Evolutionary conservation across 2,888 invertebrate genomes (phyloP), one percentile per base, ranked within the genome.

Genomic region (Eucriotettix oculatus): DNA sequence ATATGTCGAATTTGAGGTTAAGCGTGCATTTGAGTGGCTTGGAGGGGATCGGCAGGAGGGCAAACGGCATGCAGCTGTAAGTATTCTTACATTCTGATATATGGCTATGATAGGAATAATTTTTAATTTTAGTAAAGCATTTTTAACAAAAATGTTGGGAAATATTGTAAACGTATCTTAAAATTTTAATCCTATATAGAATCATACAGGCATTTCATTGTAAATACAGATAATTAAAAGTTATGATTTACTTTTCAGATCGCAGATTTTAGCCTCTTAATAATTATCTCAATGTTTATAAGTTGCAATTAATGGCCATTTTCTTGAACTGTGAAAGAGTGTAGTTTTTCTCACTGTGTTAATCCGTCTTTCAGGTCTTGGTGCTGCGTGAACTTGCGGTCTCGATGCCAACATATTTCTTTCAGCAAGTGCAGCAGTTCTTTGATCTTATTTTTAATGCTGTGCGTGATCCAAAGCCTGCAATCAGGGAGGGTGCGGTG

Each of bases 1-100:
- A 71, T 95, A 96, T 71, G 95, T 98, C n/a, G 96, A 97, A 69
- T 95, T 95, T 76, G 96, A 97, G 75, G 92, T 97, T 1, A 94
- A 94, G 72, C 80, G 91, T 69, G 93, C 97, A 1, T 90, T 95
- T 71, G 98, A 98, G 72, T 96, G 94, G 94, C 78, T 98, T 9
- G 86, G 87, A 41, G 90, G 88, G 58, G 95, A 93, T 68, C 79
- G 93, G 66, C 85, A 92, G 72, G 96, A 97, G 73, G 88, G 90
- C 3, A 87, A 92, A 71, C 80, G 94, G 57, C 91, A 92, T 73
- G 93, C 94, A 12, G 95, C 95, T 12, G 94, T 79, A 68, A 72
- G 76, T 70, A 54, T 52, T 40, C 43, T 44, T 17, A 57, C 44
- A 11, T 44, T 48, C 29, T 29, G 29, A 29, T 29, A 29, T 29